A percentile compares a stretch with the other conserved stretches of the same genome.
Conservation (phyloP, 2,888 invertebrate species). For the Odontomyia ornata region DNA sequence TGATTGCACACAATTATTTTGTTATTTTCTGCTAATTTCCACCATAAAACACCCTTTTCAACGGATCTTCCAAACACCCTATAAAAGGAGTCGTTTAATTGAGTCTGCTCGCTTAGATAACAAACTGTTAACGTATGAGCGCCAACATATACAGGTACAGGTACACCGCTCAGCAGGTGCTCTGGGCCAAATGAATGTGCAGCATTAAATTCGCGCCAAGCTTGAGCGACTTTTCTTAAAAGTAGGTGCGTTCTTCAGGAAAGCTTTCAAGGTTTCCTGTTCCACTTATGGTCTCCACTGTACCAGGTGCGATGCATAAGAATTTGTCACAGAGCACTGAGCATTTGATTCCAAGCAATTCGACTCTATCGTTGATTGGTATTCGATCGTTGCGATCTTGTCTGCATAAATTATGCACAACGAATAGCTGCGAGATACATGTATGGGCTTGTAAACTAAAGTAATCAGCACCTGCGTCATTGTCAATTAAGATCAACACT, state of each 20-base stretch:
- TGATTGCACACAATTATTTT: not conserved
- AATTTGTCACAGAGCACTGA: constrained; percentile 44
- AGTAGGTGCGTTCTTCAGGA: constrained; percentile 34
- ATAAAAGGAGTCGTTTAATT: constrained; percentile 1
- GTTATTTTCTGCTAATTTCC: constrained; percentile 4
- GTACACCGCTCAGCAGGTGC: not conserved
- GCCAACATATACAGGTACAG: not conserved
- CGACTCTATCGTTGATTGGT: constrained; percentile 3
- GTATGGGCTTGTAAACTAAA: not conserved
- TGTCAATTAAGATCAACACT: constrained; percentile 42
- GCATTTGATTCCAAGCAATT: constrained; percentile 22
- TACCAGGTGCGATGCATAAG: constrained; percentile 43
- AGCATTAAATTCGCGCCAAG: not conserved
- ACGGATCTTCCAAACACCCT: not conserved
- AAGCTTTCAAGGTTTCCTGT: constrained; percentile 34
- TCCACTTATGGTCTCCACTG: constrained; percentile 5
- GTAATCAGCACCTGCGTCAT: constrained; percentile 41
- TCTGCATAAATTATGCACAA: constrained; percentile 25
- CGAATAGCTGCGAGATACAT: not conserved
- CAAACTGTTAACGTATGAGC: not conserved
- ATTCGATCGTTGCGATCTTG: constrained; percentile 25
- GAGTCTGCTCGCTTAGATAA: not conserved
- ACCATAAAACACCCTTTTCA: not conserved
- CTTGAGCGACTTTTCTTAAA: not conserved
- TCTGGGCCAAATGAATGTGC: not conserved